Evolutionary conservation across 23 tunicate genomes (phyloP), one percentile per base, ranked within the genome.

Genomic region (Trididemnum clinides): DNA sequence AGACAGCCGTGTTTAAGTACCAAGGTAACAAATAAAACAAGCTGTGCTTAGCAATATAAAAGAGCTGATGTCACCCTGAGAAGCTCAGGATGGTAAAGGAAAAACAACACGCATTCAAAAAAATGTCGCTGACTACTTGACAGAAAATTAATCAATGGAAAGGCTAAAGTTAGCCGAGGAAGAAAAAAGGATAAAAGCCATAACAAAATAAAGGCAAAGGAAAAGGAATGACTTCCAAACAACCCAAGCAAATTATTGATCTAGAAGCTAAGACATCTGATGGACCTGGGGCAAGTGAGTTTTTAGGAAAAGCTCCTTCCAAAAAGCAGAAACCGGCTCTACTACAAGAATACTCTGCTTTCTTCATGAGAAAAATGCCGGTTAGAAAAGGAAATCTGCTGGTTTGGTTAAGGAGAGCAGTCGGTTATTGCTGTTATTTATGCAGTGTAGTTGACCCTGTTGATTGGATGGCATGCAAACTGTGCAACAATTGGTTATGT

Each of bases 261-360:
- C 54, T 15, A 44, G n/a, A 62, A n/a, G 69, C 69, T 5, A 62
- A 62, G 69, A 62, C 69, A 62, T 62, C 23, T 62, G 69, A 62
- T 62, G 27, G n/a, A 23, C 23, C 69, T 19, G 26, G 27, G 27
- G 23, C 69, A 19, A 22, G 69, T 44, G 27, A 62, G 15, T n/a
- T 5, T 20, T 62, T 6, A 23, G n/a, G 69, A 12, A 62, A 62
- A 22, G 23, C 15, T 62, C 27, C 15, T 20, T 6, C 69, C 25
- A 12, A 15, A 12, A 62, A 4, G 6, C n/a, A 62, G n/a, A 6
- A 62, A 62, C 15, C 15, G n/a, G 6, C n/a, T 44, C 15, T 44
- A 7, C 54, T 15, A 44, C 69, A 62, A 62, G 23, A 62, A 62
- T 62, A n/a, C 54, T 44, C 54, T 15, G 10, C 54, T 44, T 44